phyloP scores from a whole-genome alignment of 2,888 invertebrate genomes.

The Agrenia bidenticulata region DNA sequence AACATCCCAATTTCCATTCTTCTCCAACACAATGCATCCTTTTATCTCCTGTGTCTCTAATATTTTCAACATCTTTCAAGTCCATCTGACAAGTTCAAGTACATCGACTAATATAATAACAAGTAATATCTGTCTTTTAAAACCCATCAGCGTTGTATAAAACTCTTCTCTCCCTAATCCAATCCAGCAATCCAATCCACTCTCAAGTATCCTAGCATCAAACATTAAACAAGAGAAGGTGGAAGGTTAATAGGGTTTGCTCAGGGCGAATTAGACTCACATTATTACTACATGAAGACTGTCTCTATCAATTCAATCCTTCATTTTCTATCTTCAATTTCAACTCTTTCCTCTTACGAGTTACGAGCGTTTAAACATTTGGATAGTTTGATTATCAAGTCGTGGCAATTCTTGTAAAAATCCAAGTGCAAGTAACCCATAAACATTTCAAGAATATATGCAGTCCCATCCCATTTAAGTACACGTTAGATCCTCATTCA shows the following conservation, averaged over 20 bases:
- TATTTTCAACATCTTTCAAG: slow-evolving; percentile 11
- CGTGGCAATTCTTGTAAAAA: background rate
- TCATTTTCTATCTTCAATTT: background rate
- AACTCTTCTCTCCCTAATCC: too few species aligned
- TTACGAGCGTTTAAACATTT: too few species aligned
- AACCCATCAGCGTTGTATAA: too few species aligned
- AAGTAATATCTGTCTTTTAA: slow-evolving; percentile 16
- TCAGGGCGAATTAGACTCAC: background rate
- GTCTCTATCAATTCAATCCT: slow-evolving; percentile 1
- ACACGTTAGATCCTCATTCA: too few species aligned
- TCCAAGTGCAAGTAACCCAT: too few species aligned
- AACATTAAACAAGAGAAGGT: slow-evolving; percentile 6
- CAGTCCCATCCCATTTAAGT: too few species aligned
- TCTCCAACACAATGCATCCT: too few species aligned
- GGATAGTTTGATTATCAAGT: background rate
- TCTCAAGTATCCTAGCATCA: background rate
- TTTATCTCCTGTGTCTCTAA: background rate
- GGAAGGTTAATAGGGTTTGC: slow-evolving; percentile 18
- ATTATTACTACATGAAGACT: background rate
- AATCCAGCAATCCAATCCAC: too few species aligned
- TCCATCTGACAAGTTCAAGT: slow-evolving; percentile 10
- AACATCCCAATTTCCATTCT: too few species aligned
- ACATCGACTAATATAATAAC: slow-evolving; percentile 3
- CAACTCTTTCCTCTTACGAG: background rate
- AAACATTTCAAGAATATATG: too few species aligned